Evolutionary conservation across 1,140 invertebrate genomes (phyloP), one percentile per base, ranked within the genome.

Genomic region (Macrocentrus cingulum): DNA sequence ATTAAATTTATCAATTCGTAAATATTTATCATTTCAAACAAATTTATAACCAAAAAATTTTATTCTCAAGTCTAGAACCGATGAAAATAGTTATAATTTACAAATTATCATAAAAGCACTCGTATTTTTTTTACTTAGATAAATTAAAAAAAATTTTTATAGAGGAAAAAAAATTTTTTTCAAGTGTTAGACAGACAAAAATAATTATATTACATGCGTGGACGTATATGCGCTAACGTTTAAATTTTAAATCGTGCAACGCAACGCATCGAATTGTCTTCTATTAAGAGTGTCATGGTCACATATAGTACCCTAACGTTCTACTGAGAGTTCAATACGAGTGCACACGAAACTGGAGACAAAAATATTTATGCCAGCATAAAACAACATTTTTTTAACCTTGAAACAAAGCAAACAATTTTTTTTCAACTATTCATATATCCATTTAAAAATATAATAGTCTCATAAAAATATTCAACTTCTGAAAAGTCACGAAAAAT

Each of bases 261-360:
- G 29, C 39, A 54, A 59, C 69, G 72, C 67, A 71, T 73, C 67
- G 66, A 75, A 76, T 77, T 73, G 71, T 76, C 74, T 74, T 68
- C 68, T 76, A 75, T 75, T 77, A 72, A 72, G 74, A 74, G 72
- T 75, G 74, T 76, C 74, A 75, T 72, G 73, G 74, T 67, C 74
- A 71, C 66, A 18, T 54, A 60, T 52, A 41, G 22, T 9, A 46
- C n/a, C 7, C 15, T 15, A 25, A 15, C 34, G 22, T 18, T 37
- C 18, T 32, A 2, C n/a, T n/a, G 39, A n/a, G 34, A 59, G 51
- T 29, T 4, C 15, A 25, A 41, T 36, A 20, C 50, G 19, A 54
- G 41, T n/a, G 22, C 16, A 32, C 49, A 42, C 49, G 39, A 52
- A 57, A 50, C 55, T 49, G 22, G 11, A 42, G 22, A 57, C 54